Evolutionary conservation across 2,797 vertebrate genomes (phyloP).

Genomic region (Euthynnus affinis): DNA sequence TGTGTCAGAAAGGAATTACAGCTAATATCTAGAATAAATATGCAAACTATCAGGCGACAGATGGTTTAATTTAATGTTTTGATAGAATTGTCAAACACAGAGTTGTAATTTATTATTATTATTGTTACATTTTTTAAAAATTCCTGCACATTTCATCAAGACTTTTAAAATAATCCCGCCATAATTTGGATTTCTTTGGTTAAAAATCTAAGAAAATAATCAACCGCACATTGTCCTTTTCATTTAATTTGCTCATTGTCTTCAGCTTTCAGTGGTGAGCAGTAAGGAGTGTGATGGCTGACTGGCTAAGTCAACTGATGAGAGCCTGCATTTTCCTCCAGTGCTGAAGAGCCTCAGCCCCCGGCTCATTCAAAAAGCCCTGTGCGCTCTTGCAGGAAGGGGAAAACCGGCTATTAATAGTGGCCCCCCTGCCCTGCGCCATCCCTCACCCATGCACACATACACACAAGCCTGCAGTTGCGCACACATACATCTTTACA

Average conservation of each 20-base stretch:
- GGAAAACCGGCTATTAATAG: constrained; percentile 82
- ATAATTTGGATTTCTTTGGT: not conserved
- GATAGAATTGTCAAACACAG: not conserved
- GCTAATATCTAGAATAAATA: constrained; percentile 7
- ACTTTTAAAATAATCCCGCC: not conserved
- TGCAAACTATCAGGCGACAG: not conserved
- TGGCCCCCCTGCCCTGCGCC: constrained; percentile 31
- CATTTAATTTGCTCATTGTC: not conserved
- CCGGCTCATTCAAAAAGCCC: constrained; percentile 57
- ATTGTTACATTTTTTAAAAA: not conserved
- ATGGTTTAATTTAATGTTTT: not conserved
- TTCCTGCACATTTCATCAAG: not conserved
- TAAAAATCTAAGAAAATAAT: not conserved
- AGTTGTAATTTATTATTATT: not conserved
- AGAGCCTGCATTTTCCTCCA: constrained; percentile 13
- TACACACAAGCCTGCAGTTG: constrained; percentile 44
- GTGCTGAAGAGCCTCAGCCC: constrained; percentile 41
- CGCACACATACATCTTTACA: constrained; percentile 45
- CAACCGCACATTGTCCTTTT: not conserved
- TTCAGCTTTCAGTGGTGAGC: not conserved
- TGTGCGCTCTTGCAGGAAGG: constrained; percentile 56
- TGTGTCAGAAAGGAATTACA: not conserved
- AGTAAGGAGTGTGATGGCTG: constrained; percentile 23
- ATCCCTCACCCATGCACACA: constrained; percentile 23
- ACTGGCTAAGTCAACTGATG: constrained; percentile 34